A percentile compares a stretch with the other conserved stretches of the same genome.
These are phyloP conservation scores for Caenorhabditis brenneri DNA, from an alignment of 1,140 invertebrate genomes.

Conservation along the genomic window DNA sequence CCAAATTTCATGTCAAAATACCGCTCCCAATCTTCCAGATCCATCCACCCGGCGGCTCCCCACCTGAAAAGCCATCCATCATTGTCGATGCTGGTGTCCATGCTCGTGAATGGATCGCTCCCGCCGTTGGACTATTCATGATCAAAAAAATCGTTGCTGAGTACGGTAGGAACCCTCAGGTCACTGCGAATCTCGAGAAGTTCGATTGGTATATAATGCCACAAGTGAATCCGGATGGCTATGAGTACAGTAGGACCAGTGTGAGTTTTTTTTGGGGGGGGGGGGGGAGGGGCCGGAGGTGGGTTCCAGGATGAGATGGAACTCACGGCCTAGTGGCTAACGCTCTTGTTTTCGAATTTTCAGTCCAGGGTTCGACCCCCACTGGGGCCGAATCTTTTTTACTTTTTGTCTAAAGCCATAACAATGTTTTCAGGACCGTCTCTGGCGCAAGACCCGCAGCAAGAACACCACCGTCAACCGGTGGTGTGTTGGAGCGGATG, in stretches of 20 bases:
- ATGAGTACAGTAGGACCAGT: constrained; percentile 68
- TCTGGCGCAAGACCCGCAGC: constrained; percentile 73
- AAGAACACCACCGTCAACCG: constrained; percentile 61
- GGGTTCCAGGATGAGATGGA: no score
- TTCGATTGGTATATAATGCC: constrained; percentile 82
- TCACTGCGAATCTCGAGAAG: constrained; percentile 76
- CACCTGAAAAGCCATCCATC: constrained; percentile 62
- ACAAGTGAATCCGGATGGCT: constrained; percentile 72
- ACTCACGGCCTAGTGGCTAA: no score
- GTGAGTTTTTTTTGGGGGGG: no score
- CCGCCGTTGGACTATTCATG: constrained; percentile 71
- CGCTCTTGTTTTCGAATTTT: no score
- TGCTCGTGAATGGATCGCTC: constrained; percentile 72
- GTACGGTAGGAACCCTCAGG: constrained; percentile 55
- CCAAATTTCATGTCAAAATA: background rate
- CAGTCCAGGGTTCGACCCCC: no score
- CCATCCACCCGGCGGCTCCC: background rate
- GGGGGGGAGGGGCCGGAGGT: no score
- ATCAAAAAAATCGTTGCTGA: constrained; percentile 63
- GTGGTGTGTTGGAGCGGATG: constrained; percentile 72
- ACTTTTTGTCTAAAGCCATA: no score
- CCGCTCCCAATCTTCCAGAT: constrained; percentile 39
- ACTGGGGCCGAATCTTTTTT: no score
- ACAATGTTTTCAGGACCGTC: constrained; percentile 67
- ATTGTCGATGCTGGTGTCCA: constrained; percentile 72